A percentile compares a stretch with the other conserved stretches of the same genome.
phyloP scores from a whole-genome alignment of 30 jellyfish, hydroid and myxozoan species.

The Turritopsis dohrnii region DNA sequence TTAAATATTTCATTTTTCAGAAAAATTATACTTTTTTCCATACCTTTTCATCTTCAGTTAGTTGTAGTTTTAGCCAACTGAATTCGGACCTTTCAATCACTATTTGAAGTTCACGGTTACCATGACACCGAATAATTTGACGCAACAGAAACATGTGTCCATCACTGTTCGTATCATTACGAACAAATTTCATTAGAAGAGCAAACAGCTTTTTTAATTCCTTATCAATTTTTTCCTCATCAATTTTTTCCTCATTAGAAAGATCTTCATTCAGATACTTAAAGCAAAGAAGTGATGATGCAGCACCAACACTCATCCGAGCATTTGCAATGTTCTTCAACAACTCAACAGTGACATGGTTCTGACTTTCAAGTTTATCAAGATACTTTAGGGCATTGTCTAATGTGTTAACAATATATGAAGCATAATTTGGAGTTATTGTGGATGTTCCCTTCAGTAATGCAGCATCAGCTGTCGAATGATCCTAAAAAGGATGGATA shows the following conservation, averaged over 20 bases:
- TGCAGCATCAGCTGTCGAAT: not conserved
- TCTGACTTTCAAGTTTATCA: not conserved
- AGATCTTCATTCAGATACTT: not conserved
- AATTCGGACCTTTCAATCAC: not conserved
- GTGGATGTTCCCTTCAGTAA: not conserved
- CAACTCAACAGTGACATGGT: not conserved
- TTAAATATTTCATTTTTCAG: too few relatives aligned
- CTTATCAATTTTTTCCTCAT: not conserved
- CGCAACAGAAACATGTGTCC: conserved; percentile 11
- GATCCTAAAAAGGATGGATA: not conserved
- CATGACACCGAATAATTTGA: conserved; percentile 24
- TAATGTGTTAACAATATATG: not conserved
- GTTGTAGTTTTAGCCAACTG: not conserved
- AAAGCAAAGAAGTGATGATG: not conserved
- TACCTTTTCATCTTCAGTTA: conserved; percentile 9
- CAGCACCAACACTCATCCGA: not conserved
- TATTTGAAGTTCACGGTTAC: not conserved
- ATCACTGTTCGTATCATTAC: conserved; percentile 7
- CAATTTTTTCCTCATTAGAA: not conserved
- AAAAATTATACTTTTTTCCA: too few relatives aligned
- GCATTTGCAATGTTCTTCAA: not conserved
- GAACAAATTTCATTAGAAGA: conserved; percentile 6
- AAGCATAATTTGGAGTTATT: not conserved
- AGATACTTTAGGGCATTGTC: not conserved
- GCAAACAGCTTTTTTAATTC: not conserved